Base-by-base conservation (phyloP, 2,888 invertebrate genomes). In the Lycocerus yunnanus region DNA sequence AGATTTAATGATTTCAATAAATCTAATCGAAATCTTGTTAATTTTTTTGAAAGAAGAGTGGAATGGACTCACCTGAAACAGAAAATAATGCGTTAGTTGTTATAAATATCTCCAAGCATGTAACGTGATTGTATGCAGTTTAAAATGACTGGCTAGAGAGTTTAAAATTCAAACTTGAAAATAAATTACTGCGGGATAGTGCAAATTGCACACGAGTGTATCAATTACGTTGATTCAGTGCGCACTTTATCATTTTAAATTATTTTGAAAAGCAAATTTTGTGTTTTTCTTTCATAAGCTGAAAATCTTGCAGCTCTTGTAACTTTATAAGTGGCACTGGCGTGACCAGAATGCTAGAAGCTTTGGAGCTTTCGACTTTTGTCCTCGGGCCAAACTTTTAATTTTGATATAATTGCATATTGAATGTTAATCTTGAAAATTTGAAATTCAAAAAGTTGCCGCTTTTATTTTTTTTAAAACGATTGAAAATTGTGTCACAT, bases 201-300 rank as follows among this genome's bases (percentile, higher is more conserved):
- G 43, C 43, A 43, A 43, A 43, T 43, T 43, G 43, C 43, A n/a
- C n/a, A 43, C 43, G 43, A 43, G 43, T 43, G 43, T 63, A 18
- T 63, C 61, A 63, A 63, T 63, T 63, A 63, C 20, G 61, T 18
- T 63, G 61, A 74, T 71, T 74, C 71, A 21, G 14, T 18, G 74
- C 74, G 58, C 68, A 74, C 68, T 67, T 69, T 68, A 66, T 74
- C 74, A 71, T 71, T 74, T 68, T 60, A 69, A 58, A 73, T 73
- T 73, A 67, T 43, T 63, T 63, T 18, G 61, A 63, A 63, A 18
- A 63, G 20, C 16, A 63, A 63, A 20, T 63, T 63, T 63, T 63
- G 61, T 18, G 18, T 63, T 63, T 63, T 63, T 63, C 18, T 63
- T 63, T 18, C 16, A 20, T 18, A 63, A 63, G 61, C 16, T 15